Percentiles rank a stretch among this genome's conserved stretches.
These are phyloP conservation scores for Xylocampa areola DNA, from an alignment of 2,888 invertebrate species.

Conservation along the genomic window DNA sequence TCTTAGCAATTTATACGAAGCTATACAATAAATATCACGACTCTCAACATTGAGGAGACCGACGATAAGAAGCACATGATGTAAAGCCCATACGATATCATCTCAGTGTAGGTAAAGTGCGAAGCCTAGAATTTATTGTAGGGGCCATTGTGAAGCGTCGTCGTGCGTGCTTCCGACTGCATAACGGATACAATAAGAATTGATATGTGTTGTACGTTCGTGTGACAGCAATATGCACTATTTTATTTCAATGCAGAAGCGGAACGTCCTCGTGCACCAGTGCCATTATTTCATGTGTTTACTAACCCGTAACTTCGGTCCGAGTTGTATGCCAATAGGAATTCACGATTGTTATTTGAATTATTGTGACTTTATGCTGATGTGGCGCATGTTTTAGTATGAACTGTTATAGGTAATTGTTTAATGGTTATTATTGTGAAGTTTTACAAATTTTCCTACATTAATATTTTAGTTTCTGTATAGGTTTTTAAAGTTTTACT, in stretches of 20 bases:
- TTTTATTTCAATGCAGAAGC: conserved; percentile 55
- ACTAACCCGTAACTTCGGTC: conserved; percentile 27
- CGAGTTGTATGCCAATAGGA: conserved; percentile 12
- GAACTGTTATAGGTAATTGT: neutral
- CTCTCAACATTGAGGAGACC: no score
- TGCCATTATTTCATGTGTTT: conserved; percentile 27
- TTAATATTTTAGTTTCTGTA: no score
- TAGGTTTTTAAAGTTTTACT: no score
- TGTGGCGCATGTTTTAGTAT: neutral
- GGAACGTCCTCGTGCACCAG: conserved; percentile 14
- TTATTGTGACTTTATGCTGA: conserved; percentile 10
- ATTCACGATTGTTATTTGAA: conserved; percentile 25
- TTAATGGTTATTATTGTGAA: no score
- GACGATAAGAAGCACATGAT: no score
- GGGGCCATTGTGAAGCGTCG: conserved; percentile 51
- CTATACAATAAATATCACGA: no score
- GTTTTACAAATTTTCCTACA: no score
- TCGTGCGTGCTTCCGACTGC: conserved; percentile 65
- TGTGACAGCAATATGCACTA: conserved; percentile 63
- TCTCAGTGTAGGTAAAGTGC: conserved; percentile 39
- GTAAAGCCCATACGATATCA: conserved; percentile 33
- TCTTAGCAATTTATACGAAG: no score
- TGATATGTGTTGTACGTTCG: conserved; percentile 60
- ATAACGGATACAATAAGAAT: conserved; percentile 64
- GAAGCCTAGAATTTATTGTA: conserved; percentile 52